Base-by-base conservation (phyloP, 92 coral and sea anemone species). In the Parazoanthus atlanticus region DNA sequence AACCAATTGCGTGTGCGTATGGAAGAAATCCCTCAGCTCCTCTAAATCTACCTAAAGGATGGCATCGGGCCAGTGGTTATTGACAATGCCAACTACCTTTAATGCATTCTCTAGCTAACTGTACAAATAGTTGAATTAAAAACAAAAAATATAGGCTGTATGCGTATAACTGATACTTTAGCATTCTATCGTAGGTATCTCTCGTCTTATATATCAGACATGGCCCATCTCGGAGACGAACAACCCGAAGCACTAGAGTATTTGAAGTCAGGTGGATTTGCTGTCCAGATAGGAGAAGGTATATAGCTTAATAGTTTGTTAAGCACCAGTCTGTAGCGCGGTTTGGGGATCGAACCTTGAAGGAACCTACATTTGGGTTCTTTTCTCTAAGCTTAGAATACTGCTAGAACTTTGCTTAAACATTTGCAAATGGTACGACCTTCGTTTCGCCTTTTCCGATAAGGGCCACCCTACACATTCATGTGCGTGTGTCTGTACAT, bases 221-320 rank as follows among this genome's bases (percentile, higher is more conserved):
- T 30, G 83, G 26, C 81, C 8, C 89, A 86, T 25, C 82, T 86
- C 11, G 89, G 56, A 7, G 75, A 86, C 2, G 89, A 76, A 19
- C 80, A 85, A 8, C 80, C 88, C 6, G 80, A 72, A 19, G 79
- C 41, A 28, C 23, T 30, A 3, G 65, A 85, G 80, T 43, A 43
- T 43, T 43, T 43, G 49, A 43, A 8, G 49, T 43, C 49, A 43
- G 49, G 49, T 4, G 49, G 49, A 43, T 43, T 43, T 43, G 49
- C 49, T 43, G 49, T 43, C 49, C 49, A 43, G 49, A 43, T 43
- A 43, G 49, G 8, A 43, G 69, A 85, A 43, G 49, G 49, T 43
- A 43, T 43, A 4, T 8, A 43, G 49, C 49, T 43, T 43, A 25
- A 25, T 64, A 25, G 70, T 64, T 64, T 64, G 7, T 16, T 64